Percentiles rank a stretch among this genome's conserved stretches.
These are phyloP conservation scores for Eucriotettix oculatus DNA, from an alignment of 2,888 invertebrate species.

Conservation along the genomic window DNA sequence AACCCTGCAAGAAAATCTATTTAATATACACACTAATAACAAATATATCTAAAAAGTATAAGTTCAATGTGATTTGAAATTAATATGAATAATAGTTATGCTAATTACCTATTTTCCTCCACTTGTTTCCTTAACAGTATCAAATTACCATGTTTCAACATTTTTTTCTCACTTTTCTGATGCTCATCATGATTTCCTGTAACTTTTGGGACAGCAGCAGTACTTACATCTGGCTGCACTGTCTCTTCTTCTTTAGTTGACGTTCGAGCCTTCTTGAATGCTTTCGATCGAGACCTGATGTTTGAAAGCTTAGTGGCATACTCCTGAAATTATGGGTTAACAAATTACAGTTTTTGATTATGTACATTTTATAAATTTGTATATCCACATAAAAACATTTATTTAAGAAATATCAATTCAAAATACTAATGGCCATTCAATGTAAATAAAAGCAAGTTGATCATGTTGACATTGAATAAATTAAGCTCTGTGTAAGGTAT, in stretches of 20 bases:
- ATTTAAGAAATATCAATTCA: background rate
- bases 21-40: too few relatives aligned
- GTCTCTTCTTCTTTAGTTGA: constrained; percentile 16
- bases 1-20: too few relatives aligned
- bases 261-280: constrained; percentile 10
- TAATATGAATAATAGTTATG: too few relatives aligned
- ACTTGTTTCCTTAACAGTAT: constrained; percentile 18
- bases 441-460: too few relatives aligned
- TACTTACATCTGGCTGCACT: background rate
- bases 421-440: background rate
- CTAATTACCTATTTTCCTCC: constrained; percentile 20
- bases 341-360: background rate
- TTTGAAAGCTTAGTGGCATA: constrained; percentile 25
- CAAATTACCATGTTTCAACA: constrained; percentile 3
- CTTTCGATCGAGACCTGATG: constrained; percentile 25
- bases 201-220: background rate
- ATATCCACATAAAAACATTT: too few relatives aligned
- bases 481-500: too few relatives aligned
- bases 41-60: too few relatives aligned
- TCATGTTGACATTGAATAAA: too few relatives aligned
- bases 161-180: background rate
- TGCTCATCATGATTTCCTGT: background rate
- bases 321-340: constrained; percentile 19
- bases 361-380: too few relatives aligned
- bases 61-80: too few relatives aligned